phyloP scores from a whole-genome alignment of 37 sponge, comb jelly and placozoan genomes.

The Ianthella basta region DNA sequence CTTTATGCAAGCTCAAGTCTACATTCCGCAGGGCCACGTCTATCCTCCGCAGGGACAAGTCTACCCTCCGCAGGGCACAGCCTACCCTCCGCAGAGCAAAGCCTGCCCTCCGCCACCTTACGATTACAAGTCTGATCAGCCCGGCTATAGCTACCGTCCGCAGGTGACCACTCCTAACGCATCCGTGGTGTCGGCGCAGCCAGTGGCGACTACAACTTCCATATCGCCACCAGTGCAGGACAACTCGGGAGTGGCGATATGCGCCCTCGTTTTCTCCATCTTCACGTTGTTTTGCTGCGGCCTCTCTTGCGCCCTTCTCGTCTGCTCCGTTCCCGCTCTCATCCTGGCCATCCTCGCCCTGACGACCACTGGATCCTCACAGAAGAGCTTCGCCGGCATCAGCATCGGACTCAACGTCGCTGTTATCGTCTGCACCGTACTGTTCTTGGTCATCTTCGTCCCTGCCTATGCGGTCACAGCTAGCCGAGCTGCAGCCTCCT shows the following conservation, averaged over 20 bases:
- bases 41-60: too few species aligned
- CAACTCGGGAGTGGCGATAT: background rate
- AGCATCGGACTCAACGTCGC: conserved; percentile 1
- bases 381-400: background rate
- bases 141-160: too few species aligned
- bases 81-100: too few species aligned
- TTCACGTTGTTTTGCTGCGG: background rate
- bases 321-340: background rate
- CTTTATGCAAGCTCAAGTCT: too few species aligned
- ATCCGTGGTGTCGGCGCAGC: background rate
- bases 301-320: background rate
- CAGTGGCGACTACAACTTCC: background rate
- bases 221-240: background rate
- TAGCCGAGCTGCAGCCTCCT: too few species aligned
- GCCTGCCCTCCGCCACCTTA: too few species aligned
- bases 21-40: too few species aligned
- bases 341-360: background rate
- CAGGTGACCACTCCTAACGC: too few species aligned
- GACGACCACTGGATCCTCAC: background rate
- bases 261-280: background rate
- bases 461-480: too few species aligned
- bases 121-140: too few species aligned
- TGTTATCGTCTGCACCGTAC: background rate
- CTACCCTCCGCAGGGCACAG: too few species aligned
- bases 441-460: background rate